Base-by-base conservation (phyloP, 2,888 invertebrate species). In the Sycophila texana region DNA sequence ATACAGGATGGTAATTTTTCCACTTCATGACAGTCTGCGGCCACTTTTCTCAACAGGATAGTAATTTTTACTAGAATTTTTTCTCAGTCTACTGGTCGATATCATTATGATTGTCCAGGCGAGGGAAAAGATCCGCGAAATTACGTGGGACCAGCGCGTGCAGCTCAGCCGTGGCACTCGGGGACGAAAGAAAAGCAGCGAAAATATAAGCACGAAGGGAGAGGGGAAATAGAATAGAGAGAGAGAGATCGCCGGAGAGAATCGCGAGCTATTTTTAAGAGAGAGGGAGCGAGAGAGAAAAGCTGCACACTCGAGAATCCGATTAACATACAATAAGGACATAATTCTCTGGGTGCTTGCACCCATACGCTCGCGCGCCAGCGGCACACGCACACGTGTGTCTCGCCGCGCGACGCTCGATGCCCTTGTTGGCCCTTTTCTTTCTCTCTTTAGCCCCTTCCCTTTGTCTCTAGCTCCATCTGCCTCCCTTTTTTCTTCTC, bases 271-370 rank as follows among this genome's bases (percentile, higher is more conserved):
- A 87, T 88, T 88, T 88, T 88, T 86, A 79, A 77, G 53, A 68
- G 63, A 61, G 18, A 53, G 49, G 57, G 70, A 58, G 30, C 20
- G 49, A 10, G 63, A 53, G 51, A 26, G 7, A 30, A 49, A 61
- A 51, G 47, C 47, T 57, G 49, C 72, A 61, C 79, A 74, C 81
- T 74, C 83, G 83, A 83, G 83, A 83, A 85, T 84, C 85, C 85
- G 85, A 88, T 88, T 88, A 88, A 87, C 88, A 88, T 88, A 88
- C 88, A 88, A 88, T 88, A 88, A 86, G 88, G 84, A 87, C 87
- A 88, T 88, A 87, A 88, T 88, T 88, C 88, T 88, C 84, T 85
- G 84, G 83, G 83, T 83, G 83, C 84, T 83, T 85, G 26, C 51
- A 49, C 73, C 57, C 72, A 53, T 51, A n/a, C 18, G 61, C 68